Evolutionary conservation across 2,113 vertebrate species (phyloP).

Genomic region (Xiphophorus maculatus): DNA sequence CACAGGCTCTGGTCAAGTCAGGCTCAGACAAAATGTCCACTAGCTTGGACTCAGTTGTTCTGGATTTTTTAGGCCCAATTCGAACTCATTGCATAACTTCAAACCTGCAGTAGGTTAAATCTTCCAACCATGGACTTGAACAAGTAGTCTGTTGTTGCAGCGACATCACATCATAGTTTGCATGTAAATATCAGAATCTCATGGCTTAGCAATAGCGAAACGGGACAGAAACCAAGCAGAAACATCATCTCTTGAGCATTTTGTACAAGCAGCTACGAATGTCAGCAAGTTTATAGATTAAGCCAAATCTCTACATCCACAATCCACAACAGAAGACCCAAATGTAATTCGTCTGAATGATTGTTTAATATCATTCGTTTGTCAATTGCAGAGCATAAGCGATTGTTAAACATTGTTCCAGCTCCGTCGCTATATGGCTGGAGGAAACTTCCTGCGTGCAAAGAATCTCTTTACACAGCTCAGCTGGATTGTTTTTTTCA

Average conservation of each 20-base stretch:
- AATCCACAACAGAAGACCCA: background rate
- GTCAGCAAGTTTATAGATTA: background rate
- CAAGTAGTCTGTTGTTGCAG: constrained; percentile 18
- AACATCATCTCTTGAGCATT: background rate
- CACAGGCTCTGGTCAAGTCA: too few relatives aligned
- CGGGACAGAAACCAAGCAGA: background rate
- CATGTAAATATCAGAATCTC: background rate
- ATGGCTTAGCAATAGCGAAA: background rate
- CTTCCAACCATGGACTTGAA: constrained; percentile 24
- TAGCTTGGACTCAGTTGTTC: too few relatives aligned
- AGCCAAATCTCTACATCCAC: background rate
- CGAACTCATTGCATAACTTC: background rate
- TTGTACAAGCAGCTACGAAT: background rate
- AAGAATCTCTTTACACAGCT: too few relatives aligned
- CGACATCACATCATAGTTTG: constrained; percentile 5
- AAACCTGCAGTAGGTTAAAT: constrained; percentile 23
- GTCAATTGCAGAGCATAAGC: too few relatives aligned
- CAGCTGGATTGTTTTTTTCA: too few relatives aligned
- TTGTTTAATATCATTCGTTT: too few relatives aligned
- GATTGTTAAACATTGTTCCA: too few relatives aligned
- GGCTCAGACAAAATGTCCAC: too few relatives aligned
- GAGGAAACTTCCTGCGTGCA: too few relatives aligned
- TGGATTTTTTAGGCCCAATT: too few relatives aligned
- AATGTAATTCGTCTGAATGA: background rate
- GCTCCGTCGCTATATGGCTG: too few relatives aligned